Percentiles rank a stretch among this genome's conserved stretches.
Conservation (phyloP, 2,888 invertebrate species). For the Meiosimyza decipiens region DNA sequence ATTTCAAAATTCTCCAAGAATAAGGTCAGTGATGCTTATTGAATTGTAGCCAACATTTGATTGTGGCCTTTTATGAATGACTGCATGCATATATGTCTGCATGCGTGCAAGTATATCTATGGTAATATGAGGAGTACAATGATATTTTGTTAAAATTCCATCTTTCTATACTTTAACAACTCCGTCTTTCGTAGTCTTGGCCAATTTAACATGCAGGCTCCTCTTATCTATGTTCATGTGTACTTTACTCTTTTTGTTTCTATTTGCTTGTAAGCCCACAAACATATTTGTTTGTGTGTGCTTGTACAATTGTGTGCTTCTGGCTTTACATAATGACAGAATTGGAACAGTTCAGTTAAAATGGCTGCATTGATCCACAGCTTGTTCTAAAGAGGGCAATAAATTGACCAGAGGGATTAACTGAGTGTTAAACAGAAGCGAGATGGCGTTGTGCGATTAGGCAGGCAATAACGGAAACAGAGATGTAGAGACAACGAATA, state of each 20-base stretch:
- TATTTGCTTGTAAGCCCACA: not conserved
- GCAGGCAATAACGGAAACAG: conserved; percentile 12
- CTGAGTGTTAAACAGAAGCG: conserved; percentile 12
- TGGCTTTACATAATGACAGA: conserved; percentile 16
- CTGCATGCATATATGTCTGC: not conserved
- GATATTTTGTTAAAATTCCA: too few species aligned
- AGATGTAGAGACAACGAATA: too few species aligned
- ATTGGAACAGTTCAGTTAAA: conserved; percentile 4
- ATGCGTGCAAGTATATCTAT: not conserved
- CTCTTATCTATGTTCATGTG: too few species aligned
- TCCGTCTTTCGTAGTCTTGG: too few species aligned
- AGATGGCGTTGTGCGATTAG: conserved; percentile 17
- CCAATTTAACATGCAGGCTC: too few species aligned
- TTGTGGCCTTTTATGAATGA: not conserved
- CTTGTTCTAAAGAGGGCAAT: conserved; percentile 16
- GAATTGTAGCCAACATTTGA: conserved; percentile 1
- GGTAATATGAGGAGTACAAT: too few species aligned
- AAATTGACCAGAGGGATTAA: conserved; percentile 16
- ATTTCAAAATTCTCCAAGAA: not conserved
- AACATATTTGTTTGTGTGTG: not conserved
- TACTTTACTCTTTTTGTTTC: not conserved
- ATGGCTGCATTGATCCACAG: conserved; percentile 19
- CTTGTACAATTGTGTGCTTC: not conserved
- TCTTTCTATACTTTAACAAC: too few species aligned
- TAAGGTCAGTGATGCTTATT: conserved; percentile 12